These are phyloP conservation scores for Oedothorax gibbosus DNA, from an alignment of 1,140 invertebrate species.

Conservation along the genomic window DNA sequence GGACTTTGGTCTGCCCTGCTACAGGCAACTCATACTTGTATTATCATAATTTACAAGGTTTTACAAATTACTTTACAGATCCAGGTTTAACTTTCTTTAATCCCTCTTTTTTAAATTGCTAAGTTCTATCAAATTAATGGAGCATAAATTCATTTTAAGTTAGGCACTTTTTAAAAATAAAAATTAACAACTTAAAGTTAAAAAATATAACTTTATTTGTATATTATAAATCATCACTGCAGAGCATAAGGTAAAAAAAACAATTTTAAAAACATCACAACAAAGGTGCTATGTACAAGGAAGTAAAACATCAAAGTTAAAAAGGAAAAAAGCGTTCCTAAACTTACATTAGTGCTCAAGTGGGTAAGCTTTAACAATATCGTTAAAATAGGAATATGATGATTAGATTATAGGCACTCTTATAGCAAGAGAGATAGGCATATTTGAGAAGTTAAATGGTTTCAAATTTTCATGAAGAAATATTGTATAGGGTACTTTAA, in stretches of 20 bases:
- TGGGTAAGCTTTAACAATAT: slow-evolving; percentile 33
- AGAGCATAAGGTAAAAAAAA: slow-evolving; percentile 39
- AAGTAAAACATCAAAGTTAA: slow-evolving; percentile 34
- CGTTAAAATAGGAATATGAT: slow-evolving; percentile 43
- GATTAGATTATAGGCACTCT: background rate
- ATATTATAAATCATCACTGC: slow-evolving; percentile 45
- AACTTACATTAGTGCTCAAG: slow-evolving; percentile 11
- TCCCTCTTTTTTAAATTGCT: background rate
- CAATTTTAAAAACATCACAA: slow-evolving; percentile 34
- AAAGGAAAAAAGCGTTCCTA: slow-evolving; percentile 15
- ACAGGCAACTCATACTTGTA: background rate
- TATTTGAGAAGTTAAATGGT: slow-evolving; percentile 8
- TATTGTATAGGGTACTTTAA: slow-evolving; percentile 20
- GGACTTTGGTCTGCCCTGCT: background rate
- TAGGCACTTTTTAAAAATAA: background rate
- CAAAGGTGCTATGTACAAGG: slow-evolving; percentile 34
- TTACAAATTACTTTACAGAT: background rate
- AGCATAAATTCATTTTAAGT: background rate
- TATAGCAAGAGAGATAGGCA: background rate
- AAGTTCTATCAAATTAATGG: background rate
- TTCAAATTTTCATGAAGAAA: slow-evolving; percentile 18
- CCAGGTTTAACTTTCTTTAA: background rate
- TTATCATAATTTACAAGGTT: background rate
- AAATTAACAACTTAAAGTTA: slow-evolving; percentile 30
- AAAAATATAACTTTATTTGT: slow-evolving; percentile 56